These are phyloP conservation scores for Lysandra bellargus DNA, from an alignment of 2,888 invertebrate genomes.

Conservation along the genomic window DNA sequence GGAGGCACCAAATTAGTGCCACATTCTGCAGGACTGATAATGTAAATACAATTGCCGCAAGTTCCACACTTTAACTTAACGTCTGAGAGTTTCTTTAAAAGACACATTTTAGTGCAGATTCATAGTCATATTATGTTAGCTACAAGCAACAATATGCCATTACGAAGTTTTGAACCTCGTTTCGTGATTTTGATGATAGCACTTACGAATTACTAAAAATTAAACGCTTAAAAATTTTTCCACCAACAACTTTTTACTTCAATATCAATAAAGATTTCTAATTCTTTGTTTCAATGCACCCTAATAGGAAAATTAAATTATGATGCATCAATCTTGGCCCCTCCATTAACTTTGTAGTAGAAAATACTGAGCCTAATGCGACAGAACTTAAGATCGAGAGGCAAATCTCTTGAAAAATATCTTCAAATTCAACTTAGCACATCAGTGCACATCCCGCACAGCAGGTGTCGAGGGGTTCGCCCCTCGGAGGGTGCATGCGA, in stretches of 20 bases:
- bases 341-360: conserved; percentile 8
- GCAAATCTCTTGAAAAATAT: conserved; percentile 35
- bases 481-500: conserved; percentile 41
- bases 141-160: no score
- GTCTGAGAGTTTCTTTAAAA: neutral
- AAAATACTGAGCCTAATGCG: conserved; percentile 8
- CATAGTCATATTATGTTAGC: no score
- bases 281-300: conserved; percentile 8
- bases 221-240: neutral
- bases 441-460: conserved; percentile 47
- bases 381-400: conserved; percentile 11
- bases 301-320: neutral
- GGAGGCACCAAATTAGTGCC: conserved; percentile 23
- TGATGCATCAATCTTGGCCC: conserved; percentile 21
- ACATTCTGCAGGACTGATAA: conserved; percentile 22
- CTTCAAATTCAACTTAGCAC: conserved; percentile 42
- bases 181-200: no score
- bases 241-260: neutral
- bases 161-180: no score
- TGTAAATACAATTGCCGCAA: conserved; percentile 1
- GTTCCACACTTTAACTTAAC: neutral
- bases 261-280: neutral
- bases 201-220: neutral
- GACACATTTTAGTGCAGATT: neutral
- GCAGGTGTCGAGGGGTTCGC: conserved; percentile 46